Evolutionary conservation across 2,888 invertebrate species (phyloP).

Genomic region (Proisotoma minuta): DNA sequence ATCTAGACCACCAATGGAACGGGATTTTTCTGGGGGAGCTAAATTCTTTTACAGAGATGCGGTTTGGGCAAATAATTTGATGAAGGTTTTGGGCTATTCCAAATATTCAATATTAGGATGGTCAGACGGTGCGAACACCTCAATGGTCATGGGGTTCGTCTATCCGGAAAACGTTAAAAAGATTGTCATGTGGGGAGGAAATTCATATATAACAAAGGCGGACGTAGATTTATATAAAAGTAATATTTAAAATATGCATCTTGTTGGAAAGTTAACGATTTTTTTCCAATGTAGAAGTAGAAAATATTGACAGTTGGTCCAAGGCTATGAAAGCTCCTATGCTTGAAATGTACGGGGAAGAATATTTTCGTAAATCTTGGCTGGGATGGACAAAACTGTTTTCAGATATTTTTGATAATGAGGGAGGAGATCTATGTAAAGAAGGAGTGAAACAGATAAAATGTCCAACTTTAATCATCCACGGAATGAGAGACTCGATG

Average conservation of each 20-base stretch:
- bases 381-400: not conserved
- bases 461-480: constrained; percentile 74
- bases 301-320: constrained; percentile 73
- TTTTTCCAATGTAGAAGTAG: constrained; percentile 52
- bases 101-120: constrained; percentile 78
- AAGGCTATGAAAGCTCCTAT: constrained; percentile 68
- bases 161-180: constrained; percentile 65
- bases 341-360: constrained; percentile 67
- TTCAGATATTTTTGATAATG: constrained; percentile 50
- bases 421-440: constrained; percentile 70
- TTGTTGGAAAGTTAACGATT: constrained; percentile 2
- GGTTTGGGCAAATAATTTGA: constrained; percentile 62
- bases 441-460: constrained; percentile 60
- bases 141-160: constrained; percentile 67
- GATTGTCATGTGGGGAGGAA: constrained; percentile 72
- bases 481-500: constrained; percentile 77
- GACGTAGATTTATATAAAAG: constrained; percentile 64
- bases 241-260: constrained; percentile 48
- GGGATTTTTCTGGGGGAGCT: constrained; percentile 61
- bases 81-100: constrained; percentile 65
- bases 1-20: constrained; percentile 71
- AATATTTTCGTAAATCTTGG: constrained; percentile 47
- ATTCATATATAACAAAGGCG: constrained; percentile 66
- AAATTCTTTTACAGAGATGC: constrained; percentile 71
- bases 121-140: constrained; percentile 80